Base-by-base conservation (phyloP, 2,113 vertebrate genomes). In the Junco hyemalis region DNA sequence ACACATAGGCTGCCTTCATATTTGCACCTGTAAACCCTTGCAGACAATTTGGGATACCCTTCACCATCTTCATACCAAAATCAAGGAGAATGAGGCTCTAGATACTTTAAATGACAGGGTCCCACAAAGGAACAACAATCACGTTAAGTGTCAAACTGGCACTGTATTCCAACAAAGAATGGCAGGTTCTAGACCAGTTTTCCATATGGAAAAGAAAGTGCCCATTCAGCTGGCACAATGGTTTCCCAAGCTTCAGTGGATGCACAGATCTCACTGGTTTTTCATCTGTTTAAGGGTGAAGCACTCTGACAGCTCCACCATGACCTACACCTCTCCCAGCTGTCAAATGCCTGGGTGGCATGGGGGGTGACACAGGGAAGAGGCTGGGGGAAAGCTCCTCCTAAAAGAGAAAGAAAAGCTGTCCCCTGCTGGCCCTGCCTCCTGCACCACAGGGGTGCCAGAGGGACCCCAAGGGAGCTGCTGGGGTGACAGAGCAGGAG, bases 201-300 rank as follows among this genome's bases (percentile, higher is more conserved):
- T 79, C 18, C 1, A 8, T 54, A 56, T 14, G n/a, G 35, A 51
- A 90, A 88, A 64, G n/a, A 66, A 90, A 47, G 38, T 4, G 12
- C 11, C 24, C 38, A 12, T 80, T 86, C 21, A 70, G 4, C 40
- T 35, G 36, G 61, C 79, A 73, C 44, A 56, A 24, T 1, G 6
- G 10, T 31, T 84, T 86, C 60, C 57, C 53, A 86, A 56, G 40
- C 31, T 66, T 40, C 64, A 59, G 38, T 1, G 2, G 29, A 63
- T 2, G 5, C 5, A 26, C 2, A 45, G 33, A 54, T 40, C 31
- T 48, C n/a, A 6, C 35, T 24, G 2, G 0, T 26, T 61, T 64
- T 72, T 63, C 6, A 35, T 11, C 51, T 74, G 0, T 44, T 24
- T 48, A 40, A 73, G 28, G 36, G 12, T 51, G 24, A 60, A 44